Conservation (phyloP, 2,113 vertebrate genomes). For the Eudyptes chrysolophus region DNA sequence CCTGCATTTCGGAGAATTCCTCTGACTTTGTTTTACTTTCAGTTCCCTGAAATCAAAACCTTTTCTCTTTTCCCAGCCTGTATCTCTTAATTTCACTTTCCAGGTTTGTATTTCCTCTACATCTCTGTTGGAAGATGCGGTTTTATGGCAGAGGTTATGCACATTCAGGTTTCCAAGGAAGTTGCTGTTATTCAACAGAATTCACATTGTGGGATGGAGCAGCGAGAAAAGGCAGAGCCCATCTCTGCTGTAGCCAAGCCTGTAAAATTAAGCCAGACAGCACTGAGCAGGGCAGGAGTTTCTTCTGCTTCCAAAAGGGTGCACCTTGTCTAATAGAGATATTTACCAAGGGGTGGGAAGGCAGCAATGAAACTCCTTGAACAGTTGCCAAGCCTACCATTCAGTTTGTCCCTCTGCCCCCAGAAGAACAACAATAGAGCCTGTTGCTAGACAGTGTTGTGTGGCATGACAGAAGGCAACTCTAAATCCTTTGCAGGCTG, state of each 20-base stretch:
- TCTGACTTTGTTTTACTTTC: background rate
- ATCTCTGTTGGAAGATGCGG: background rate
- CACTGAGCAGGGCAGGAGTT: background rate
- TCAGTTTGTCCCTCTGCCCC: constrained; percentile 6
- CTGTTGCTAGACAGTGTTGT: background rate
- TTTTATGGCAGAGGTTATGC: fast-evolving
- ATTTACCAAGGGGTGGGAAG: background rate
- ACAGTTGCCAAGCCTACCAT: constrained; percentile 1
- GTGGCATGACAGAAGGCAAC: background rate
- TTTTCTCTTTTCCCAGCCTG: background rate
- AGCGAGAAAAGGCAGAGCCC: background rate
- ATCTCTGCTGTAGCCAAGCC: background rate
- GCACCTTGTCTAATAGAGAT: constrained; percentile 44
- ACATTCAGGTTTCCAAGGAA: background rate
- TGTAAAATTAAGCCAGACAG: background rate
- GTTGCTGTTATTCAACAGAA: fast-evolving
- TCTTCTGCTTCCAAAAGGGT: background rate
- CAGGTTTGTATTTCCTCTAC: fast-evolving
- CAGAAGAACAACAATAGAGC: background rate
- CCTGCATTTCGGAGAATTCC: background rate
- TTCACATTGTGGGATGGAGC: background rate
- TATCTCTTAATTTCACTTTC: background rate
- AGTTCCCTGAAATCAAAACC: background rate
- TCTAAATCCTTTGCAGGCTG: background rate
- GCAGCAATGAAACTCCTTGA: background rate